Evolutionary conservation across 2,113 vertebrate species (phyloP).

Genomic region (Seriola dumerili): DNA sequence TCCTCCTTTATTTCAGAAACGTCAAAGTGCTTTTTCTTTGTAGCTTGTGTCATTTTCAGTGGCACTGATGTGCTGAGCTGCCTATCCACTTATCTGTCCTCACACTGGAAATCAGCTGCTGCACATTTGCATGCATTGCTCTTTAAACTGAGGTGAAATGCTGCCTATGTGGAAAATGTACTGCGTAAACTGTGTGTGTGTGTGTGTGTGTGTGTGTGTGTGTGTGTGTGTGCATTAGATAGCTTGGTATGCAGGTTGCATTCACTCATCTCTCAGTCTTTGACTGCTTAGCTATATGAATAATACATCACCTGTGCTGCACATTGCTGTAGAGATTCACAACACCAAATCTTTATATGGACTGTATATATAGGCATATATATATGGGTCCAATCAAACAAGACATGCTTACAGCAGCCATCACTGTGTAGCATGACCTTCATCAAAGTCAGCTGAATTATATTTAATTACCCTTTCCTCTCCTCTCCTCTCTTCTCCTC

Average conservation of each 20-base stretch:
- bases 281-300: slow-evolving; percentile 49
- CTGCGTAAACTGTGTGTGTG: neutral
- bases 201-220: neutral
- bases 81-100: neutral
- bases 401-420: neutral
- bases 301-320: slow-evolving; percentile 56
- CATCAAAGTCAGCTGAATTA: slow-evolving; percentile 27
- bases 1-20: neutral
- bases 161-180: neutral
- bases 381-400: neutral
- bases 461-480: neutral
- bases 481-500: neutral
- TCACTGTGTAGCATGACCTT: slow-evolving; percentile 27
- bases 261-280: slow-evolving; percentile 22
- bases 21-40: neutral
- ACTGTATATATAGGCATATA: neutral
- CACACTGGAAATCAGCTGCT: neutral
- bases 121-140: slow-evolving; percentile 22
- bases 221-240: neutral
- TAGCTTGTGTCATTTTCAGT: neutral
- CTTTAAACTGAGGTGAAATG: slow-evolving; percentile 13
- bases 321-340: slow-evolving; percentile 28
- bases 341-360: slow-evolving; percentile 13
- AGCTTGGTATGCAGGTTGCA: slow-evolving; percentile 42
- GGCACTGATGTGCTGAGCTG: neutral